A percentile compares a stretch with the other conserved stretches of the same genome.
Conservation (phyloP, 2,113 vertebrate genomes). For the Hydrochoerus hydrochaeris region DNA sequence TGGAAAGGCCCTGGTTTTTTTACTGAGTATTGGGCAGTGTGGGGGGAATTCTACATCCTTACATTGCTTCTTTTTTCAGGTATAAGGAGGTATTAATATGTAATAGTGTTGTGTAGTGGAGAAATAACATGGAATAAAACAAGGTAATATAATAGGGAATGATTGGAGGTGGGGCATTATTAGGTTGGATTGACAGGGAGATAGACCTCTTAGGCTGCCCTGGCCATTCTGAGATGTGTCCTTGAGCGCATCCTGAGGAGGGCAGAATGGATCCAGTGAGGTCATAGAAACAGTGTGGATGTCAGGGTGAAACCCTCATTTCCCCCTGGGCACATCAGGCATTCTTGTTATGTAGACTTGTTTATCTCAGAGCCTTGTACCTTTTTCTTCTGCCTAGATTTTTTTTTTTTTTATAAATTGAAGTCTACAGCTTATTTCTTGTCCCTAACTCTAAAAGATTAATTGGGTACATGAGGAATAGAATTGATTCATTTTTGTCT, state of each 20-base stretch:
- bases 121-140: neutral
- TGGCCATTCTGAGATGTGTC: neutral
- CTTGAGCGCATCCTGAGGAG: neutral
- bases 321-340: neutral
- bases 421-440: conserved; percentile 46
- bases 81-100: neutral
- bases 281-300: neutral
- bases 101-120: neutral
- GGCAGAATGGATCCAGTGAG: neutral
- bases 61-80: neutral
- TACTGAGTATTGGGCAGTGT: neutral
- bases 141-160: neutral
- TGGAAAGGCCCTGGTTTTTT: neutral
- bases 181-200: neutral
- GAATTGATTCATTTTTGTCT: neutral
- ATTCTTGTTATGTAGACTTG: neutral
- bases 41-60: neutral
- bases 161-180: neutral
- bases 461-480: neutral
- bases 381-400: neutral
- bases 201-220: neutral
- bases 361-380: neutral
- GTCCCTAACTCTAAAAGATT: conserved; percentile 13
- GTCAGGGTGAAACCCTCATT: neutral
- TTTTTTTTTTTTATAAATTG: neutral